Evolutionary conservation across 2,797 vertebrate genomes (phyloP).

Genomic region (Carduelis carduelis): DNA sequence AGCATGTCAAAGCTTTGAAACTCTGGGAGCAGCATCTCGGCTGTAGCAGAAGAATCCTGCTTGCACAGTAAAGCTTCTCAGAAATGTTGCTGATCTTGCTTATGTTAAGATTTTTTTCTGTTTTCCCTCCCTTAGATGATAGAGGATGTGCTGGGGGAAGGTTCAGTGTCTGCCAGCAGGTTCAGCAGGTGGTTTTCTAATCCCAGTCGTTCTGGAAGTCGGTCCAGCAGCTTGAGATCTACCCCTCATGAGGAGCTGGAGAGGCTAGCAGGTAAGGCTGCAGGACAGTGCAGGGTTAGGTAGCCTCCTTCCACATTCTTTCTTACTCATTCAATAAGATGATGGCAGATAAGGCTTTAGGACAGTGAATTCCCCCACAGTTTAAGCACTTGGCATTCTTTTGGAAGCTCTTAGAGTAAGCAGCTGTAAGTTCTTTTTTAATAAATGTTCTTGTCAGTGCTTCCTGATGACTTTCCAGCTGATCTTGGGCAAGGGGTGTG

Average conservation of each 20-base stretch:
- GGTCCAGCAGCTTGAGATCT: conserved; percentile 92
- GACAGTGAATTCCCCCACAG: neutral
- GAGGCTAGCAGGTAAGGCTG: conserved; percentile 88
- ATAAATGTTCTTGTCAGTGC: neutral
- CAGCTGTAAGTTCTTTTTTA: neutral
- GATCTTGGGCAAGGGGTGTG: neutral
- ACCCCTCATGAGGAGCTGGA: conserved; percentile 97
- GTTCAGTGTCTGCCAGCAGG: conserved; percentile 88
- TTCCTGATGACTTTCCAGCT: neutral
- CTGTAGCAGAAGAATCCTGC: neutral
- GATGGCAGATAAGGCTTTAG: neutral
- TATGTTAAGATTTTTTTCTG: neutral
- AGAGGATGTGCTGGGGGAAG: conserved; percentile 95
- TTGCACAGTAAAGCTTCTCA: conserved; percentile 68
- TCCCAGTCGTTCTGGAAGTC: conserved; percentile 91
- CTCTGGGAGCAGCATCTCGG: neutral
- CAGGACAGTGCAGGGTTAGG: neutral
- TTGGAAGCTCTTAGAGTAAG: neutral
- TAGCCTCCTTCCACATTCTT: neutral
- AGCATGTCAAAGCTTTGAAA: neutral
- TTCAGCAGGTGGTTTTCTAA: conserved; percentile 98
- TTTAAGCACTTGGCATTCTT: neutral
- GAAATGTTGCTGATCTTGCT: neutral
- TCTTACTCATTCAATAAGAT: neutral
- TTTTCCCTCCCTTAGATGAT: conserved; percentile 81